Evolutionary conservation across 2,888 invertebrate genomes (phyloP), one percentile per base, ranked within the genome.

Genomic region (Leptopterna dolabrata): DNA sequence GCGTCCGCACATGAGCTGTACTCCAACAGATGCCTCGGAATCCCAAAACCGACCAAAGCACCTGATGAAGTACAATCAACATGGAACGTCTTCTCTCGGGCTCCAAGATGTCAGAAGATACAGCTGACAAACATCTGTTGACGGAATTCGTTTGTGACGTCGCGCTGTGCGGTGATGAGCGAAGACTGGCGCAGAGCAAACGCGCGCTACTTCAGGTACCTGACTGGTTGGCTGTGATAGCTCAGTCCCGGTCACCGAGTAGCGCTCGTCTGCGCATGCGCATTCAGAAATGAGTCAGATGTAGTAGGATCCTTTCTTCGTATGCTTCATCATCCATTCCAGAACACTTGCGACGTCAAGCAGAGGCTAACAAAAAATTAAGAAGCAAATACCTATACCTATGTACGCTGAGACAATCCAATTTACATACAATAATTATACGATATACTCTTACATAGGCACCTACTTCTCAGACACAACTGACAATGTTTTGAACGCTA

Each of bases 151-250:
- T 19, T 24, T 51, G 4, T 14, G 24, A 51, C 14, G 24, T n/a
- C n/a, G n/a, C n/a, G n/a, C n/a, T n/a, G n/a, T n/a, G 80, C 36
- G 13, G 3, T 13, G 63, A n/a, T 24, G 6, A 1, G 9, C 11
- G 63, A 13, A 19, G 63, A 63, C 9, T 24, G 24, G n/a, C 27
- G 63, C 63, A 27, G 1, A 24, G 63, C 1, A 63, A 24, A 93
- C 97, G 97, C 97, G 97, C 97, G 97, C 97, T 97, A 97, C 97
- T 97, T 97, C 97, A 97, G 97, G 97, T 97, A 97, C 97, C 97
- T 97, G 97, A 97, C 97, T 97, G 89, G 71, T 55, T 78, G 78
- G 29, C 19, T 6, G 3, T 82, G 73, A 7, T 30, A 24, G 83
- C 80, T 80, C 87, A 89, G 89, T 89, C 90, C 81, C 86, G 89